A percentile compares a stretch with the other conserved stretches of the same genome.
Conservation (phyloP, 2,888 invertebrate species). For the Drosophila monieri region DNA sequence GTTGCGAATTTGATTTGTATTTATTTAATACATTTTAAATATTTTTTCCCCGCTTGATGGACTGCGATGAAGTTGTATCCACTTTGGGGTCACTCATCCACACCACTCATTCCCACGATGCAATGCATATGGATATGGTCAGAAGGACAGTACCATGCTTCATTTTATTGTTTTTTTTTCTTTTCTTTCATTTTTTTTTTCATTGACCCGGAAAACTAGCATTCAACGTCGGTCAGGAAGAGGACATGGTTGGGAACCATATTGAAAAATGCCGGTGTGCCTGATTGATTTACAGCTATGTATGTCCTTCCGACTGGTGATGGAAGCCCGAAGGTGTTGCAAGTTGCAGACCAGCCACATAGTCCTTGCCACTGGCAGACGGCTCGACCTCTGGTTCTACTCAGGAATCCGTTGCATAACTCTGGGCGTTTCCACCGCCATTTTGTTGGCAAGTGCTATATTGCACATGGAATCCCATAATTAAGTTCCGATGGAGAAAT, state of each 20-base stretch:
- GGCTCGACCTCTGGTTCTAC: constrained; percentile 17
- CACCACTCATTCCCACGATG: background rate
- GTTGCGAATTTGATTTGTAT: constrained; percentile 53
- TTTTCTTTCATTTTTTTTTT: background rate
- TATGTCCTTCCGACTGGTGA: constrained; percentile 42
- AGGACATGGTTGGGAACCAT: constrained; percentile 39
- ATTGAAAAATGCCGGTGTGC: constrained; percentile 70
- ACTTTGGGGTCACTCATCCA: background rate
- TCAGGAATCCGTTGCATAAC: constrained; percentile 21
- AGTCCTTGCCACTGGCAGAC: background rate
- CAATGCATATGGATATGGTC: constrained; percentile 22
- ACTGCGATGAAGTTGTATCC: background rate
- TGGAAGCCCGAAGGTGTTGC: constrained; percentile 38
- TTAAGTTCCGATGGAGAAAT: constrained; percentile 17
- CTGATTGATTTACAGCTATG: constrained; percentile 73
- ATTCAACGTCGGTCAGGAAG: constrained; percentile 9
- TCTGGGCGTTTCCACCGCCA: constrained; percentile 1
- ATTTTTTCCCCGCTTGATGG: constrained; percentile 16
- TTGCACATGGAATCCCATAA: constrained; percentile 12
- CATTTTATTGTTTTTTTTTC: constrained; percentile 5
- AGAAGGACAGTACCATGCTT: background rate
- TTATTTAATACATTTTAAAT: constrained; percentile 40
- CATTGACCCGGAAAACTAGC: constrained; percentile 42
- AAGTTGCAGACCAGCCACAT: constrained; percentile 8
- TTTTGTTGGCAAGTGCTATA: background rate